Base-by-base conservation (phyloP, 2,113 vertebrate species). In the Pangasianodon hypophthalmus region DNA sequence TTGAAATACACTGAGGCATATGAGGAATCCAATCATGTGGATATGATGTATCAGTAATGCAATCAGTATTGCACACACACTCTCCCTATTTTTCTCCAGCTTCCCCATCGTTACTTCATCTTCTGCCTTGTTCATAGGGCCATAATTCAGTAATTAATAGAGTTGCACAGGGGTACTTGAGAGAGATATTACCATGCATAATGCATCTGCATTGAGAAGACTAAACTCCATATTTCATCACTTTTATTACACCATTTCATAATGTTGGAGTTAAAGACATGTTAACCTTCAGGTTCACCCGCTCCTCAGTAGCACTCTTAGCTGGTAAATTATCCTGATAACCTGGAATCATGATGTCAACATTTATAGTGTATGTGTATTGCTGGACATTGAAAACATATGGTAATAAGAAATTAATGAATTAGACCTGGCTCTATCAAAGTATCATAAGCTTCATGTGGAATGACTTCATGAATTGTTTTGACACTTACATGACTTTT, bases 141-240 rank as follows among this genome's bases (percentile, higher is more conserved):
- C 69, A 88, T 89, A 92, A 89, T 71, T 90, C 80, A 89, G 87
- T 90, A 90, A 92, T 92, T 92, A 90, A 92, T 92, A 90, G 89
- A 92, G 91, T 87, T 92, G 87, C 90, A 90, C 84, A 75, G 37
- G 44, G 80, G 81, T 87, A 85, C 89, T 92, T 92, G 85, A 87
- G 85, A 75, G 91, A 92, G 85, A 90, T 87, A 89, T 92, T 92
- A 89, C 85, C 80, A 90, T 89, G 86, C 85, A 90, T 92, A 90
- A 92, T 90, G 44, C 67, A 89, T 92, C 54, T 88, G 87, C 60
- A 81, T 81, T 86, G 86, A 71, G 46, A 62, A 87, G 88, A 80
- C 85, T 82, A 46, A 71, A 89, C 84, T 92, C 80, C 60, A 89
- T 85, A 89, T 92, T 92, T 90, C 58, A 85, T 92, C 46, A 73